phyloP scores from a whole-genome alignment of 2,113 vertebrate species.

The Zingel zingel region DNA sequence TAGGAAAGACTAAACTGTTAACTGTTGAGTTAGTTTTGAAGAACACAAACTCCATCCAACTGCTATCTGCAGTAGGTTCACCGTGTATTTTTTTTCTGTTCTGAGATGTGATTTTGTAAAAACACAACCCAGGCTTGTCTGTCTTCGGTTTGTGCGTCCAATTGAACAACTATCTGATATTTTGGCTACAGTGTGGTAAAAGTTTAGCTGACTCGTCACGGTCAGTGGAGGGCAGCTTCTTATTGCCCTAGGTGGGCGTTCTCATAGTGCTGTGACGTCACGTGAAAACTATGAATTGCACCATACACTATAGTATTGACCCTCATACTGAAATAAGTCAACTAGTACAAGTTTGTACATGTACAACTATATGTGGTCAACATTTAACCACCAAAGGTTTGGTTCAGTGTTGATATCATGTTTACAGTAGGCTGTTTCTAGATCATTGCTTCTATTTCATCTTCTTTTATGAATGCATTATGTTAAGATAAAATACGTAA shows the following conservation, averaged over 20 bases:
- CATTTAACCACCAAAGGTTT: neutral
- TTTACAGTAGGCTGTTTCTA: neutral
- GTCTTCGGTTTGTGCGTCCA: no score
- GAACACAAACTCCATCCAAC: conserved; percentile 5
- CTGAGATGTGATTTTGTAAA: no score
- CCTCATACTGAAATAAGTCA: neutral
- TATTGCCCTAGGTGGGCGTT: no score
- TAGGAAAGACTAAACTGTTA: neutral
- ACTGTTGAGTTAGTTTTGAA: neutral
- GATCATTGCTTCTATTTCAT: neutral
- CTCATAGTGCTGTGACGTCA: no score
- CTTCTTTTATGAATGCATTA: neutral
- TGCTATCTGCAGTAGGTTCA: neutral
- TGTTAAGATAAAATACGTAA: neutral
- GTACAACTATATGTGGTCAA: neutral
- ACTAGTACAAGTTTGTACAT: no score
- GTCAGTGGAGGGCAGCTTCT: no score
- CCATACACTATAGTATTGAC: neutral
- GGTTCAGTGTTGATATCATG: neutral
- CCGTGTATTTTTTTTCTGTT: neutral
- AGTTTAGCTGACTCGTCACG: no score
- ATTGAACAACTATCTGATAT: no score
- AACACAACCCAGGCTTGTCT: no score
- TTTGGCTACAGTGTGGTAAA: no score
- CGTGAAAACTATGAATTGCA: no score